Conservation (phyloP, 2,888 invertebrate genomes). For the Crepidodera aurea region DNA sequence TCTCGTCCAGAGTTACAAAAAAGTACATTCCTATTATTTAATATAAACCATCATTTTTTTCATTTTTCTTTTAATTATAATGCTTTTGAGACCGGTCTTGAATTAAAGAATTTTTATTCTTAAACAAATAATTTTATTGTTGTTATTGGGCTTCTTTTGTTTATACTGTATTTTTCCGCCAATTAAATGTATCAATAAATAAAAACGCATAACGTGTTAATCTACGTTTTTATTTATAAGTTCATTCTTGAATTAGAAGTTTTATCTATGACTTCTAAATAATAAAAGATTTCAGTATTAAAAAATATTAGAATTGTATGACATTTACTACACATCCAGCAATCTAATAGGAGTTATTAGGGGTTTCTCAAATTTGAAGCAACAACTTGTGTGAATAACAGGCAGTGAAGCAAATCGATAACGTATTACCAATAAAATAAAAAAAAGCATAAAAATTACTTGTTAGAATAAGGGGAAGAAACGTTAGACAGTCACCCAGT, state of each 20-base stretch:
- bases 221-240: too few species aligned
- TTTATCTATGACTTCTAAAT: not conserved
- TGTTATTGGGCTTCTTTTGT: too few species aligned
- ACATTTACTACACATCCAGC: conserved; percentile 49
- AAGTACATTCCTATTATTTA: conserved; percentile 2
- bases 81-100: too few species aligned
- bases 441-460: conserved; percentile 48
- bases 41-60: too few species aligned
- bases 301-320: conserved; percentile 21
- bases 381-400: conserved; percentile 62
- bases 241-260: too few species aligned
- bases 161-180: not conserved
- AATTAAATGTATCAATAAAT: conserved; percentile 1
- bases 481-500: conserved; percentile 27
- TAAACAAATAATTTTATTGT: too few species aligned
- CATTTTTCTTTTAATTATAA: too few species aligned
- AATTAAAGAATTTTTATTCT: too few species aligned
- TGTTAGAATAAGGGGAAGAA: conserved; percentile 42
- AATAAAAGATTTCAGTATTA: too few species aligned
- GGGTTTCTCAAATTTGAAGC: conserved; percentile 55
- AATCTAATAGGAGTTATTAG: conserved; percentile 46
- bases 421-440: conserved; percentile 44
- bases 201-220: too few species aligned
- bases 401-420: conserved; percentile 61
- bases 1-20: conserved; percentile 1